phyloP scores from a whole-genome alignment of 2,888 invertebrate genomes.

The Gordius sp. region DNA sequence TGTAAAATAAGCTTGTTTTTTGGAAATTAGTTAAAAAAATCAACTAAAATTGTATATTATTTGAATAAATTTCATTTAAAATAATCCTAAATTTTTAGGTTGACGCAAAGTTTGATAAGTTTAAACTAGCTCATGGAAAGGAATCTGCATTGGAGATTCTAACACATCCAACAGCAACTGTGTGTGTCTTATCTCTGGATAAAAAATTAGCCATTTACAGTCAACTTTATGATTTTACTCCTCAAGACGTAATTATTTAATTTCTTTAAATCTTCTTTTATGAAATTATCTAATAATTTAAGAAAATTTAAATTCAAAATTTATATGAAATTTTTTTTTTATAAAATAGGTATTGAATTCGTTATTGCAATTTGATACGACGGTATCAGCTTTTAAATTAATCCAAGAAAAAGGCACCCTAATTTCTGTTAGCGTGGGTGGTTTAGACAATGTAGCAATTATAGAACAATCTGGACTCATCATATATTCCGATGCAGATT shows the following conservation, averaged over 20 bases:
- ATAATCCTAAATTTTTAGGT: background rate
- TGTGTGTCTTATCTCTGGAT: background rate
- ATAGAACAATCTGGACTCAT: constrained; percentile 3
- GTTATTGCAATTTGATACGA: background rate
- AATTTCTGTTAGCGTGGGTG: background rate
- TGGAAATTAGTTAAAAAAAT: background rate
- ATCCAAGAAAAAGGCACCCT: background rate
- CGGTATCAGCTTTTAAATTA: background rate
- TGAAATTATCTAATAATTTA: background rate
- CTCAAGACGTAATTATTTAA: background rate
- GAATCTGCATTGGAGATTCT: background rate
- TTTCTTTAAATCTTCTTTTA: background rate
- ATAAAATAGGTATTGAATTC: background rate
- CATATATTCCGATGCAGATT: background rate
- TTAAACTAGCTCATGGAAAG: background rate
- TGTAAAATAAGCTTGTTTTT: too few relatives aligned
- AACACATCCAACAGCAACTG: background rate
- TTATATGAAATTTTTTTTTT: background rate
- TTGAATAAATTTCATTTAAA: background rate
- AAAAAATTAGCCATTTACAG: background rate
- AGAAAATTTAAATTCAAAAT: background rate
- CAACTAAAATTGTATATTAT: background rate
- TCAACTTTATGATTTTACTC: background rate
- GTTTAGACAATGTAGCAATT: background rate
- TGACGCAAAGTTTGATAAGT: background rate